Base-by-base conservation (phyloP, 2,113 vertebrate genomes). In the Sylvia atricapilla region DNA sequence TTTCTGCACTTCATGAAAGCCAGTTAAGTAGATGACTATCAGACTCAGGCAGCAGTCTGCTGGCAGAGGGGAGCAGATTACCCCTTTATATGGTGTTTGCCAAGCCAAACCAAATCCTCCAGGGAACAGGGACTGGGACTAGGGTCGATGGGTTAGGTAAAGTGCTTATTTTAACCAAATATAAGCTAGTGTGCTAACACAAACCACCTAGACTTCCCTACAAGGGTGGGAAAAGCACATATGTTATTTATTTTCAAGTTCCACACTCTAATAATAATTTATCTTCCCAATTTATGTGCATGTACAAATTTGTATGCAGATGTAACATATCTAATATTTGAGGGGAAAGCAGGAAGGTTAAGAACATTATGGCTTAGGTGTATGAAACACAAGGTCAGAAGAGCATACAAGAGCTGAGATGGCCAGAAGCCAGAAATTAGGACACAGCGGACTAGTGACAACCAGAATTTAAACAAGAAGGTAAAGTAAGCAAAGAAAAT, bases 91-190 rank as follows among this genome's bases (percentile, higher is more conserved):
- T 13, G 4, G 28, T 30, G 31, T 56, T 94, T 84, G 23, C 82
- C 37, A 13, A 95, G 49, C 90, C 84, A 95, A 93, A 94, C 62
- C 92, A 79, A 69, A 79, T 66, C 44, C 92, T 85, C 28, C 74
- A 60, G 70, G 41, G 90, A 73, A 60, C 1, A 85, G n/a, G 30
- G 56, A 94, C 20, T 79, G 78, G 63, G 82, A 90, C 82, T 76
- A 93, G 58, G 85, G 75, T 93, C 7, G 1, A 41, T 25, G 62
- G 90, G 87, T 95, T 95, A 94, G 84, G 88, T 91, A 80, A 95
- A 95, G 80, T 77, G 59, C 69, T 95, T 96, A 78, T 87, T 94
- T 95, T 92, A 95, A 89, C 73, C 73, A 95, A 95, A 78, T 78
- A 93, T 37, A 93, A 90, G 33, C 19, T 78, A 72, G 47, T 33